Evolutionary conservation across 2,888 invertebrate species (phyloP), one percentile per base, ranked within the genome.

Genomic region (Ditula angustiorana): DNA sequence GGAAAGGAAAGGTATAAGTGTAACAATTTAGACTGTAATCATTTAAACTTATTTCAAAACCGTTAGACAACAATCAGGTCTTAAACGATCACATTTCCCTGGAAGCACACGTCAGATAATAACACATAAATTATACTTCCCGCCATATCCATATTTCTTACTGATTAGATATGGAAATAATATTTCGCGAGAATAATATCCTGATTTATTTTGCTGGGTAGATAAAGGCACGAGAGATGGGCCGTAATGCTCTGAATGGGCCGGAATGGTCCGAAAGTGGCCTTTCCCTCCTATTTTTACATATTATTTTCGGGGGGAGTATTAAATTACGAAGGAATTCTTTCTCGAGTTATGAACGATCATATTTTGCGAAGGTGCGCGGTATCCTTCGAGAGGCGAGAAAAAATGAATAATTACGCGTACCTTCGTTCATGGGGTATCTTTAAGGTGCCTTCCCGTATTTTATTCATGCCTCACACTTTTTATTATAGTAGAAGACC

Each of bases 91-190:
- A 53, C 58, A 64, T 58, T 52, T 26, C 46, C 41, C 23, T 37
- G 28, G 21, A 28, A 37, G 10, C 56, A 52, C 58, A 26, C 37
- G 53, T 53, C 53, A 37, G 52, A 64, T 59, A 64, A 64, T 57
- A 62, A 50, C 57, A 57, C 50, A 44, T 46, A 53, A 64, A 59
- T 53, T 64, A 64, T 64, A 64, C 59, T 64, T 53, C 23, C 57
- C 64, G 64, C 53, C 58, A 53, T 58, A 59, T 64, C 59, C 59
- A 64, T 58, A 59, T 64, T 64, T 59, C 59, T 64, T 47, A 35
- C 61, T 69, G 68, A 71, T 71, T 69, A 68, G 71, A 69, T 71
- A 71, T 67, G 71, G 67, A 65, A 71, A 67, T 69, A 65, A 69
- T 69, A 68, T 67, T 61, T 66, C 63, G 66, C 56, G 47, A 61